A percentile compares a stretch with the other conserved stretches of the same genome.
Evolutionary conservation across 2,888 invertebrate genomes (phyloP).

Genomic region (Zygogramma bicolorata): DNA sequence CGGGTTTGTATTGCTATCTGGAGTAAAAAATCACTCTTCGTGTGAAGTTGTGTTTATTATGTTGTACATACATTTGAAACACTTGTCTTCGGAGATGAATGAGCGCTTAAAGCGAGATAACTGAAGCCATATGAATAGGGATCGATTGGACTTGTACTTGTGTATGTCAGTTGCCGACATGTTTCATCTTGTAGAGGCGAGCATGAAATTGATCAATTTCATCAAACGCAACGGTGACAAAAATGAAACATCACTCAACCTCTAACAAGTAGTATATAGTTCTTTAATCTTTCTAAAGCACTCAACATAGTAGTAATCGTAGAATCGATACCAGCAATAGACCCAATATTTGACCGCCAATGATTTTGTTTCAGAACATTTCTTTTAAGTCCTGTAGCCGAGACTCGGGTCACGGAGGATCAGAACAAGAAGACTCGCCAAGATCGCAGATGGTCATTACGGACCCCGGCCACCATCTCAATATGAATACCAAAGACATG

Average conservation of each 20-base stretch:
- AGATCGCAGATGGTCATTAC: conserved; percentile 70
- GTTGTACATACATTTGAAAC: no score
- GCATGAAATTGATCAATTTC: neutral
- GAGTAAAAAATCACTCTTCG: no score
- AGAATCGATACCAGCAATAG: neutral
- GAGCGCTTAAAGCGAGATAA: no score
- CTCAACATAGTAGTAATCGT: neutral
- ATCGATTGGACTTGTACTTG: no score
- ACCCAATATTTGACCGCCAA: neutral
- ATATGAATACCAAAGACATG: conserved; percentile 70
- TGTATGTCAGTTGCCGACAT: no score
- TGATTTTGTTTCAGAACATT: conserved; percentile 77
- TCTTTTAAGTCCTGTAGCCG: conserved; percentile 84
- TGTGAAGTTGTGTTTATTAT: no score
- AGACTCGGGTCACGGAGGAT: conserved; percentile 75
- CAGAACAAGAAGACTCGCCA: conserved; percentile 77
- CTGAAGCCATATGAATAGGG: no score
- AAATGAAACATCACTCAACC: neutral
- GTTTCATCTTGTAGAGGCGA: neutral
- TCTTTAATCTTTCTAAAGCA: neutral
- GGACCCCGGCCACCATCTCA: conserved; percentile 68
- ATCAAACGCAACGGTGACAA: neutral
- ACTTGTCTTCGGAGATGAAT: no score
- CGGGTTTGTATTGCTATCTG: no score
- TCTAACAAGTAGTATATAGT: neutral